A percentile compares a stretch with the other conserved stretches of the same genome.
These are phyloP conservation scores for Acyrthosiphon pisum DNA, from an alignment of 1,140 invertebrate species.

Conservation along the genomic window DNA sequence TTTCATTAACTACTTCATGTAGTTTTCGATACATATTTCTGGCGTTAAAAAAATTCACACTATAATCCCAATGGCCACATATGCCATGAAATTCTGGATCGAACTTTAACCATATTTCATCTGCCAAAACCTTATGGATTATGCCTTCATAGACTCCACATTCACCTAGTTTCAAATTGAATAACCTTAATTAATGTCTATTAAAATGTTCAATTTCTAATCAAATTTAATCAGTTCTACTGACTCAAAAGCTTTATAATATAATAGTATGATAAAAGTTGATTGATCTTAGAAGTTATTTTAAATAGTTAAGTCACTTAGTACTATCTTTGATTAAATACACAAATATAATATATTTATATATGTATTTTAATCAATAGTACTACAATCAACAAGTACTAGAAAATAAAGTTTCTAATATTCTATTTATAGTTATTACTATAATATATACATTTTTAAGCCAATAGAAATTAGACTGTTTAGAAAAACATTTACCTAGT, in stretches of 20 bases:
- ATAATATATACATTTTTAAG: neutral
- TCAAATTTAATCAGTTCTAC: neutral
- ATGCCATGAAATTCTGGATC: constrained; percentile 72
- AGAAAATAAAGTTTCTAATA: neutral
- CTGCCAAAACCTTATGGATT: constrained; percentile 75
- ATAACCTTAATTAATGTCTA: neutral
- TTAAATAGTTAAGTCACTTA: too few relatives aligned
- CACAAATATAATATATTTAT: too few relatives aligned
- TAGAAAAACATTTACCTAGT: constrained; percentile 48
- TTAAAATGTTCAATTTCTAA: too few relatives aligned
- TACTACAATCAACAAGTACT: neutral
- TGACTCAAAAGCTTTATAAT: neutral
- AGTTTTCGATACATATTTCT: constrained; percentile 64
- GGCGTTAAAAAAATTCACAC: constrained; percentile 66
- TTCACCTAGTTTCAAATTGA: neutral
- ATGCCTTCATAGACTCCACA: constrained; percentile 70
- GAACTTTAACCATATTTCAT: constrained; percentile 77
- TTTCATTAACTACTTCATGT: constrained; percentile 64
- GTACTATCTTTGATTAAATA: too few relatives aligned
- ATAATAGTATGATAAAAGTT: neutral
- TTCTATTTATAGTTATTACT: neutral
- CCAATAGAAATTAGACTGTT: neutral
- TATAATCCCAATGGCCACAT: constrained; percentile 74
- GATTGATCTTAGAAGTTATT: too few relatives aligned
- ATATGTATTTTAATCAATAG: too few relatives aligned